Evolutionary conservation across 2,113 vertebrate species (phyloP).

Genomic region (Laterallus jamaicensis): DNA sequence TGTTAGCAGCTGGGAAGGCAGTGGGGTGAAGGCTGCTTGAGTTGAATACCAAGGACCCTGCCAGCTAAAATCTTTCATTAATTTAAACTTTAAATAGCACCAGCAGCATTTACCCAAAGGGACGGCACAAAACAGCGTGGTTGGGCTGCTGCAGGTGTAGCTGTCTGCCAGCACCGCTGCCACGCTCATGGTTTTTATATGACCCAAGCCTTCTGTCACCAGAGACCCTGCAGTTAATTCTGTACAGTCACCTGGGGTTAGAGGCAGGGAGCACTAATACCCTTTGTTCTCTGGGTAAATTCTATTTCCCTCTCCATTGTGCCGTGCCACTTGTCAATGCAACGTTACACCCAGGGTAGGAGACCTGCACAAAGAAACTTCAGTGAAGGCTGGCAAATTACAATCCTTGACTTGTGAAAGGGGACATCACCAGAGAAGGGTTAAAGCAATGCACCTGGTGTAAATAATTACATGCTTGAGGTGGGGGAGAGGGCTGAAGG

Average conservation of each 20-base stretch:
- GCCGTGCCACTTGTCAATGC: not conserved
- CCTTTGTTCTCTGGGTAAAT: constrained; percentile 66
- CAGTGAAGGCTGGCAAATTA: constrained; percentile 48
- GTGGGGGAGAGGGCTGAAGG: not conserved
- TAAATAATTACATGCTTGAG: constrained; percentile 64
- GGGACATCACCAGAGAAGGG: constrained; percentile 36
- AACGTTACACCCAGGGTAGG: constrained; percentile 30
- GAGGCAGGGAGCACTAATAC: constrained; percentile 14
- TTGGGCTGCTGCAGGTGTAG: not conserved
- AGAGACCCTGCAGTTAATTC: constrained; percentile 1
- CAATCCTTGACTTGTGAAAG: constrained; percentile 14
- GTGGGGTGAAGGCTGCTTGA: accelerated
- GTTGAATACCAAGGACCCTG: accelerated
- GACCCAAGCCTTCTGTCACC: not conserved
- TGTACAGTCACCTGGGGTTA: constrained; percentile 1
- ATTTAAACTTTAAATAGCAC: not conserved
- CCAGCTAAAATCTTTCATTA: not conserved
- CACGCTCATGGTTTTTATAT: not conserved
- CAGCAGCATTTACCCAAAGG: accelerated
- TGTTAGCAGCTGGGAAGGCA: not conserved
- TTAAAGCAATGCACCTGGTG: constrained; percentile 69
- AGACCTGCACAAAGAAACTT: constrained; percentile 55
- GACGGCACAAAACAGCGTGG: not conserved
- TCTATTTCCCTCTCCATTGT: constrained; percentile 74
- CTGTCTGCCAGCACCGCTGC: not conserved